These are phyloP conservation scores for Morpho deidamia DNA, from an alignment of 2,888 invertebrate genomes.

Conservation along the genomic window DNA sequence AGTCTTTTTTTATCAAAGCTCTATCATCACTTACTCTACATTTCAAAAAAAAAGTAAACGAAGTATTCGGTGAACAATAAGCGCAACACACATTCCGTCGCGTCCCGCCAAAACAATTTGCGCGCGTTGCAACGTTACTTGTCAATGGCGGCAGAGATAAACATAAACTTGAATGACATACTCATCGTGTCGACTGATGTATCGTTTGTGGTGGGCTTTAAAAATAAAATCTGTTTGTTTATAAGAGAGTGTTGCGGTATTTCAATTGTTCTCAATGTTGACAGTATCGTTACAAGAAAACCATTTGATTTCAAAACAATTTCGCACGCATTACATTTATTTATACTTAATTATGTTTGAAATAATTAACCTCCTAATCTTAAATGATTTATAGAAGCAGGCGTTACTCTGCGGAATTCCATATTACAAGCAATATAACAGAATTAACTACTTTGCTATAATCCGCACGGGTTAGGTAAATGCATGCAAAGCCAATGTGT, in stretches of 20 bases:
- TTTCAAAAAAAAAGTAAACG: background rate
- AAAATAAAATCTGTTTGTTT: slow-evolving; percentile 18
- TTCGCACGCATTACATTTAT: background rate
- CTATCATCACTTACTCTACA: too few relatives aligned
- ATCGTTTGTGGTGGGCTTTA: slow-evolving; percentile 11
- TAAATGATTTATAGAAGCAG: too few relatives aligned
- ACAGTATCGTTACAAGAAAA: background rate
- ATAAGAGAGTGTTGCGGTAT: slow-evolving; percentile 11
- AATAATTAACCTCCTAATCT: too few relatives aligned
- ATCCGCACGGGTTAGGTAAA: too few relatives aligned
- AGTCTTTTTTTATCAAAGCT: too few relatives aligned
- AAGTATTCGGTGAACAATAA: slow-evolving; percentile 3
- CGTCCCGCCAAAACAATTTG: slow-evolving; percentile 48
- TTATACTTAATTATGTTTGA: too few relatives aligned
- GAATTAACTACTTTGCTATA: too few relatives aligned
- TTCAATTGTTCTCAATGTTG: slow-evolving; percentile 16
- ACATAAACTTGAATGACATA: slow-evolving; percentile 27
- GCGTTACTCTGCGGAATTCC: too few relatives aligned
- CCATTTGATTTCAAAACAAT: too few relatives aligned
- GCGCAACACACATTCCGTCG: slow-evolving; percentile 24
- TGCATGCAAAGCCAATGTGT: too few relatives aligned
- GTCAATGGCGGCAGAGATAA: slow-evolving; percentile 30
- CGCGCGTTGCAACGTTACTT: slow-evolving; percentile 32
- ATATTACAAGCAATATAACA: too few relatives aligned
- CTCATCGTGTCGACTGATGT: slow-evolving; percentile 17